A percentile compares a stretch with the other conserved stretches of the same genome.
These are phyloP conservation scores for Papilio dardanus DNA, from an alignment of 1,140 invertebrate genomes.

Conservation along the genomic window DNA sequence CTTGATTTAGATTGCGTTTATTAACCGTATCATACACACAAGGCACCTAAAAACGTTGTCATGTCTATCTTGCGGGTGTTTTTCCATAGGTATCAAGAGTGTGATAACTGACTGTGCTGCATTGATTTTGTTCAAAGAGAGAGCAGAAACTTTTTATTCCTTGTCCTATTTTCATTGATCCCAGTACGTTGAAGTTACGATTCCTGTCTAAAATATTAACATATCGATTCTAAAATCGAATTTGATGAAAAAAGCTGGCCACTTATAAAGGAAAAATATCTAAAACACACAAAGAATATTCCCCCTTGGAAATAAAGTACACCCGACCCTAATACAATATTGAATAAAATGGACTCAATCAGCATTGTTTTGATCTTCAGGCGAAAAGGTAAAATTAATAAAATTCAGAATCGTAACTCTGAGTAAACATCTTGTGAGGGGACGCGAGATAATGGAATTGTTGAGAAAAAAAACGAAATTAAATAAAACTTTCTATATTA, in stretches of 20 bases:
- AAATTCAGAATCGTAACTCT: constrained; percentile 38
- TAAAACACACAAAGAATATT: constrained; percentile 34
- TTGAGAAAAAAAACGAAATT: constrained; percentile 34
- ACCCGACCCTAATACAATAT: constrained; percentile 38
- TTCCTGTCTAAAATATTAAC: background rate
- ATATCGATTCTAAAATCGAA: background rate
- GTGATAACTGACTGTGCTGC: background rate
- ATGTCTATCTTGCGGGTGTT: background rate
- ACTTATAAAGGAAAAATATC: constrained; percentile 25
- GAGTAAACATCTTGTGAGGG: constrained; percentile 39
- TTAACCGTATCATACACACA: background rate
- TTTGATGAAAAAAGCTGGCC: constrained; percentile 1
- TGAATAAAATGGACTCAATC: constrained; percentile 37
- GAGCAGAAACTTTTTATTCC: background rate
- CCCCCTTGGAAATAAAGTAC: constrained; percentile 29
- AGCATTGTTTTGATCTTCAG: constrained; percentile 38
- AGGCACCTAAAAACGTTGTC: background rate
- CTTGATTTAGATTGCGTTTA: background rate
- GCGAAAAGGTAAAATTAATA: constrained; percentile 43
- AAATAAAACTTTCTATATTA: constrained; percentile 38
- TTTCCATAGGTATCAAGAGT: background rate
- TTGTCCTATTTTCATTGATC: background rate
- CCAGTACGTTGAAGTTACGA: background rate
- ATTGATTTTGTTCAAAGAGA: background rate
- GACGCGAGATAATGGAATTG: constrained; percentile 40